These are phyloP conservation scores for Platycheirus rosarum DNA, from an alignment of 2,888 invertebrate species.

Conservation along the genomic window DNA sequence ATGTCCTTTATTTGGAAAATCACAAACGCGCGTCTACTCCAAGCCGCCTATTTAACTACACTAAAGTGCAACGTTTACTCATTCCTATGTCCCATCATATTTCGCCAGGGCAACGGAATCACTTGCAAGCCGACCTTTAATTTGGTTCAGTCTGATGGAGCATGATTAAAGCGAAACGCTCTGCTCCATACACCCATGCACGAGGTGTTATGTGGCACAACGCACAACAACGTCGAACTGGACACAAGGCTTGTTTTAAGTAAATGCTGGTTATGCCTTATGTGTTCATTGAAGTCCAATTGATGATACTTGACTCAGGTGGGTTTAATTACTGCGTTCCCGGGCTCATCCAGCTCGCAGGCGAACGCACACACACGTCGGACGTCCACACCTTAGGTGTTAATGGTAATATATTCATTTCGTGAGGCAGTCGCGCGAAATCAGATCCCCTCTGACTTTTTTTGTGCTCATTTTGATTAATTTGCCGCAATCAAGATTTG, in stretches of 20 bases:
- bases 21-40: constrained; percentile 17
- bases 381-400: constrained; percentile 66
- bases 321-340: constrained; percentile 68
- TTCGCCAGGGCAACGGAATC: constrained; percentile 1
- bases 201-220: constrained; percentile 50
- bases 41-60: constrained; percentile 26
- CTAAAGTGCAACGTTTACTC: constrained; percentile 62
- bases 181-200: constrained; percentile 22
- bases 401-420: constrained; percentile 73
- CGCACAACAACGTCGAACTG: constrained; percentile 1
- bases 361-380: constrained; percentile 41
- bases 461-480: constrained; percentile 72
- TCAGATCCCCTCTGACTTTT: constrained; percentile 47
- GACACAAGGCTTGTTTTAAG: constrained; percentile 29
- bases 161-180: constrained; percentile 56
- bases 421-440: constrained; percentile 61
- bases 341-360: constrained; percentile 6
- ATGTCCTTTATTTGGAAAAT: constrained; percentile 19
- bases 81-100: constrained; percentile 52
- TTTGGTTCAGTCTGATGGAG: constrained; percentile 64
- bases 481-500: constrained; percentile 73
- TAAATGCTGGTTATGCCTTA: constrained; percentile 42
- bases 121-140: constrained; percentile 60
- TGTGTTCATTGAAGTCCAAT: constrained; percentile 62
- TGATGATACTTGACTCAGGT: constrained; percentile 66